These are phyloP conservation scores for Mycetomoellerius zeteki DNA, from an alignment of 1,140 invertebrate genomes.

Conservation along the genomic window DNA sequence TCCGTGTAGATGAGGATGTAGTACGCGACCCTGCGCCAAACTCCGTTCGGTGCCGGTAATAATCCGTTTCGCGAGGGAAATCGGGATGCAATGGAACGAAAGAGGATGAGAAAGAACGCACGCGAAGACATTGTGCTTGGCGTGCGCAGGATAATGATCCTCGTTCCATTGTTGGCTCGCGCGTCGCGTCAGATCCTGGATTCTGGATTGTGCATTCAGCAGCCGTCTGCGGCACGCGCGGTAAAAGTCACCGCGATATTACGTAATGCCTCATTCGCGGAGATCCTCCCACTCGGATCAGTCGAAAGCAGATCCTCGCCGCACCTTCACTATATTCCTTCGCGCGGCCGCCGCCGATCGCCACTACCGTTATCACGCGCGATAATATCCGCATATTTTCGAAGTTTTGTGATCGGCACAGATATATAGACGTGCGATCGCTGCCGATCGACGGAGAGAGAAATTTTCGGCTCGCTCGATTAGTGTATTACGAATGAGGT, in stretches of 20 bases:
- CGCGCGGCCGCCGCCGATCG: slow-evolving; percentile 1
- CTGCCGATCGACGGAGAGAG: background rate
- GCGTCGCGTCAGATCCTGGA: slow-evolving; percentile 19
- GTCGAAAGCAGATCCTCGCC: slow-evolving; percentile 58
- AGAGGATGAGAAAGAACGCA: background rate
- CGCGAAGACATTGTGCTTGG: background rate
- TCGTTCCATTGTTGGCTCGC: slow-evolving; percentile 52
- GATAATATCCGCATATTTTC: slow-evolving; percentile 59
- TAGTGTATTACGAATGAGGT: background rate
- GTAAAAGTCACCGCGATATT: slow-evolving; percentile 68
- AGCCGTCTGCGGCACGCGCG: slow-evolving; percentile 43
- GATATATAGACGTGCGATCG: slow-evolving; percentile 9
- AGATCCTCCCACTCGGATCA: slow-evolving; percentile 48
- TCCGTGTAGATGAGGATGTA: background rate
- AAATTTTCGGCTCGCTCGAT: slow-evolving; percentile 31
- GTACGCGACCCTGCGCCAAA: background rate
- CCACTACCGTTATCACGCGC: slow-evolving; percentile 47
- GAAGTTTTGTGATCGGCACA: slow-evolving; percentile 42
- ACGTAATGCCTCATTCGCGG: slow-evolving; percentile 43
- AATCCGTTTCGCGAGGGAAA: background rate
- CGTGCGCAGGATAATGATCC: slow-evolving; percentile 12
- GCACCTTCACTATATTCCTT: slow-evolving; percentile 19
- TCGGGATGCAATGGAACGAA: background rate
- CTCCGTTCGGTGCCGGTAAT: background rate
- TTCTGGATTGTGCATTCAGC: slow-evolving; percentile 50